Base-by-base conservation (phyloP, 2,797 vertebrate species). In the Acanthopagrus latus region DNA sequence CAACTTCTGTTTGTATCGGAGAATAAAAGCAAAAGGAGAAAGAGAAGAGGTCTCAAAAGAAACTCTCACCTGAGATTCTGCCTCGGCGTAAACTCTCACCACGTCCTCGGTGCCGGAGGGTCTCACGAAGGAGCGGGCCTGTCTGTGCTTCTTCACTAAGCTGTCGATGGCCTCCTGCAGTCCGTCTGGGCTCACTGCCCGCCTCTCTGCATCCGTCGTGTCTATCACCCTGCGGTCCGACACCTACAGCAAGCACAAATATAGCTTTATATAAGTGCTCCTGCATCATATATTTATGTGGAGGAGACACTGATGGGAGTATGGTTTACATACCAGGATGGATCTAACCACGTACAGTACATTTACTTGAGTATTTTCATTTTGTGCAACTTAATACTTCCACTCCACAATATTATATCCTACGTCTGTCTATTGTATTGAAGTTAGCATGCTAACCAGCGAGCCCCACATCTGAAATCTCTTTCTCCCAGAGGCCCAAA, bases 31-130 rank as follows among this genome's bases (percentile, higher is more conserved):
- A 67, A 52, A 25, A 44, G 17, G 47, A 21, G 23, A 21, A 38
- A 38, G 7, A 1, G 25, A 70, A 70, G 46, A 52, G 27, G 18
- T 52, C n/a, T 4, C 6, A 3, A 12, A 50, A 44, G 3, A 63
- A 52, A 23, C 7, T 60, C 94, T 94, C 76, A 99, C 98, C 95
- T 98, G 98, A 0, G 96, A 97, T 83, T 97, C 96, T 11, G 98
- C 97, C 89, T 99, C 98, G 0, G 98, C 95, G 0, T 99, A 99
- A 5, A 99, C 94, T 76, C 98, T 90, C 14, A 99, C 96, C 0
- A 99, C 92, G 0, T 99, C 97, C 91, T 99, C 98, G 0, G 98
- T 99, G 17, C 98, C 97, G 0, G 98, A 99, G 0, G 98, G 97
- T 44, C 98, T 95, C 10, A 99, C 98, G 12, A 99, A 99, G 0